Evolutionary conservation across 2,113 vertebrate genomes (phyloP), one percentile per base, ranked within the genome.

Genomic region (Apodemus sylvaticus): DNA sequence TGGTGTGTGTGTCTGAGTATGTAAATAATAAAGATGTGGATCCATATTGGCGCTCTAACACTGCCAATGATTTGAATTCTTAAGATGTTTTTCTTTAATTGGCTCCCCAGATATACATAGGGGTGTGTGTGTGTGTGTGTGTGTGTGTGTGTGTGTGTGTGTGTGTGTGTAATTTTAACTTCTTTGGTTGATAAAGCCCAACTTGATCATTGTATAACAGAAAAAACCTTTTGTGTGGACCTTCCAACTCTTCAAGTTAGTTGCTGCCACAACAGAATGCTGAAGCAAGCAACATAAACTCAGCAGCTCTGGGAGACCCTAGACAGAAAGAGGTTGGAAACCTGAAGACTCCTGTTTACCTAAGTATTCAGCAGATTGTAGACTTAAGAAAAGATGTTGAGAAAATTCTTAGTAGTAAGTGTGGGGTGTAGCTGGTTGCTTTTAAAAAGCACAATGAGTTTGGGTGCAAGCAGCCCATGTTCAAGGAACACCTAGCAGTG

Each of bases 111-210:
- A 11, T 58, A 76, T 64, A 45, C 86, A 58, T 11, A n/a, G n/a
- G n/a, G 7, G 60, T 62, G 60, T 64, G 24, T 26, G 62, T 64
- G 64, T 66, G 29, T 31, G 29, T 66, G 64, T 66, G 11, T 31
- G 64, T 66, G 64, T 66, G 9, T 11, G 26, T 64, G 62, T 34
- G 62, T 62, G 62, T 64, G 20, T 24, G 22, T 62, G 22, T 26
- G 45, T 10, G 17, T 62, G 62, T 64, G 19, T 8, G 22, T 60
- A 22, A 3, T 31, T 48, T 91, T 76, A 66, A 64, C 31, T 91
- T 82, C 92, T 96, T 79, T 86, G 53, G 86, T 29, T 83, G 12
- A 19, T 48, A 26, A 89, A 89, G 85, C 39, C 45, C 77, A 68
- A 83, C 51, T 88, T 19, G 42, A 20, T 88, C 68, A 9, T 66